phyloP scores from a whole-genome alignment of 64 coral and sea anemone genomes.

The Stylophora pistillata region DNA sequence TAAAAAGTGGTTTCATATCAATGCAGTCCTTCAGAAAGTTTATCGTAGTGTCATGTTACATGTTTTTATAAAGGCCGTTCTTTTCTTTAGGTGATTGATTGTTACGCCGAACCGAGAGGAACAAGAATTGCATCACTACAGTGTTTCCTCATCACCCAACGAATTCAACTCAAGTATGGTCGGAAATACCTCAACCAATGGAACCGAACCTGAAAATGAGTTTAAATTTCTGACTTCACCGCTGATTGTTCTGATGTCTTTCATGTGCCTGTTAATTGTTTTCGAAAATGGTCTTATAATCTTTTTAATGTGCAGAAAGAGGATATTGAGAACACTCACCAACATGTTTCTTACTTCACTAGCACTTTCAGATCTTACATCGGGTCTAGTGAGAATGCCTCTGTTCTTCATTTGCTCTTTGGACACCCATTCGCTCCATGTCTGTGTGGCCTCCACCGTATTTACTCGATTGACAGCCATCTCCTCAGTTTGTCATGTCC shows the following conservation, averaged over 20 bases:
- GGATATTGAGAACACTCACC: constrained; percentile 26
- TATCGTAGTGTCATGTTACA: background rate
- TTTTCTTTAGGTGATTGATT: background rate
- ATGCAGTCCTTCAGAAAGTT: background rate
- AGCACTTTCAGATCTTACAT: constrained; percentile 42
- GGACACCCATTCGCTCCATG: background rate
- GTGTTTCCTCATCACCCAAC: background rate
- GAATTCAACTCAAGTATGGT: background rate
- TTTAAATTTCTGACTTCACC: background rate
- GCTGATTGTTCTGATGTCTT: background rate
- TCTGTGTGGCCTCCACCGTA: constrained; percentile 30
- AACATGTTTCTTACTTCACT: constrained; percentile 52
- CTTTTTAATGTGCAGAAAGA: constrained; percentile 27
- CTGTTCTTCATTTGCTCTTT: constrained; percentile 12
- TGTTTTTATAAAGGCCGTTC: background rate
- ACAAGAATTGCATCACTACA: background rate
- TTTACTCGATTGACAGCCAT: constrained; percentile 56
- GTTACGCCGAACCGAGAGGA: background rate
- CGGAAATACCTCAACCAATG: background rate
- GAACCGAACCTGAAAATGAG: background rate
- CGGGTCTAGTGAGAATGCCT: constrained; percentile 47
- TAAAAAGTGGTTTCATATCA: background rate
- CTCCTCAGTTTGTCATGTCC: constrained; percentile 43
- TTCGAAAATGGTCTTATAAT: constrained; percentile 22
- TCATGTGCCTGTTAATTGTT: constrained; percentile 9